Evolutionary conservation across 2,888 invertebrate species (phyloP).

Genomic region (Dolomedes plantarius): DNA sequence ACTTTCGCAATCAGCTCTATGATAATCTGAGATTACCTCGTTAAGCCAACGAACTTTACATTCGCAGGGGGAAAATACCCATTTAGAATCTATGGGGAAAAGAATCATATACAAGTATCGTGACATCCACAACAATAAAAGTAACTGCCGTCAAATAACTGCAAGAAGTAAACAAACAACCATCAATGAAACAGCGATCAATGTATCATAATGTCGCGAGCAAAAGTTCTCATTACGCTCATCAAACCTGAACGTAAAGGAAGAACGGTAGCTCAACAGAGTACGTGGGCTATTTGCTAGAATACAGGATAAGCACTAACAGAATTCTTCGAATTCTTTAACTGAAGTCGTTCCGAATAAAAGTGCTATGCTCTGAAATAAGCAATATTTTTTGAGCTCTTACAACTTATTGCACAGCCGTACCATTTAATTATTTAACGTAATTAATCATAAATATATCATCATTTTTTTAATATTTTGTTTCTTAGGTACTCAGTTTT

Average conservation of each 20-base stretch:
- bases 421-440: too few species aligned
- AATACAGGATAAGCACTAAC: not conserved
- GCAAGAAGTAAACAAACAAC: not conserved
- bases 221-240: not conserved
- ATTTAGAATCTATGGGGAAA: not conserved
- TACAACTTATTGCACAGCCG: too few species aligned
- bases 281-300: not conserved
- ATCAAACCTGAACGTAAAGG: not conserved
- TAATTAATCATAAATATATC: too few species aligned
- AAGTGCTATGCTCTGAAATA: too few species aligned
- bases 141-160: not conserved
- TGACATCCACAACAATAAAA: not conserved
- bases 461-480: too few species aligned
- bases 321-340: not conserved
- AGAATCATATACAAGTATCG: not conserved
- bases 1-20: too few species aligned
- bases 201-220: not conserved
- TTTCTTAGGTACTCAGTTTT: too few species aligned
- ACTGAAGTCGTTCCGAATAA: not conserved
- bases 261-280: not conserved
- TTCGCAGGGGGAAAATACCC: too few species aligned
- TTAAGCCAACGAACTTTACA: too few species aligned
- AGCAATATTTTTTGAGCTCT: too few species aligned
- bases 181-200: not conserved
- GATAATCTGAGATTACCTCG: too few species aligned